phyloP scores from a whole-genome alignment of 2,113 vertebrate genomes.

The Malurus elegans region DNA sequence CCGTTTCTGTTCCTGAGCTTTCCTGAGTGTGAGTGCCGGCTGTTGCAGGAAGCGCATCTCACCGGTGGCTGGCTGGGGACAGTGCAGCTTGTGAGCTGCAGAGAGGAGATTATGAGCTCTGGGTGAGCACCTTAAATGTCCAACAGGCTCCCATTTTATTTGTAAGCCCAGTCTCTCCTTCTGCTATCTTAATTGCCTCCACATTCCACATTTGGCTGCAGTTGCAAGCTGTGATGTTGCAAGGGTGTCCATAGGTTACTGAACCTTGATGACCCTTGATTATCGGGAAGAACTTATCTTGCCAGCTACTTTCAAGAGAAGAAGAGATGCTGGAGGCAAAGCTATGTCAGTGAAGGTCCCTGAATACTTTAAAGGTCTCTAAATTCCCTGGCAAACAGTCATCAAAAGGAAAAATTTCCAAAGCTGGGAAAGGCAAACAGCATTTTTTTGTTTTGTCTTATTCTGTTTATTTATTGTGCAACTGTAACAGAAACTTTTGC shows the following conservation, averaged over 20 bases:
- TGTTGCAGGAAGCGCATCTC: not conserved
- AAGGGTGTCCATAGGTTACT: not conserved
- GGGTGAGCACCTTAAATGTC: not conserved
- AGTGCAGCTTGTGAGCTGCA: not conserved
- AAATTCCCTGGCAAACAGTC: not conserved
- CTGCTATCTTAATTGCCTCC: not conserved
- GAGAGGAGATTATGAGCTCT: not conserved
- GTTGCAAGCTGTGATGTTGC: not conserved
- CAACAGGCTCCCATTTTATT: not conserved
- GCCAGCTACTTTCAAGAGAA: not conserved
- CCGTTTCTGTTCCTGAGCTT: not conserved
- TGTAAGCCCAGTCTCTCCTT: not conserved
- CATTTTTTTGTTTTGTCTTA: not conserved
- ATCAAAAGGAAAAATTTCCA: constrained; percentile 6
- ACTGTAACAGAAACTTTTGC: not conserved
- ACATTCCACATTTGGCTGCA: not conserved
- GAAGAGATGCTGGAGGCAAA: not conserved
- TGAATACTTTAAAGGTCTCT: not conserved
- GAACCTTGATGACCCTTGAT: not conserved
- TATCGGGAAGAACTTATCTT: constrained; percentile 11
- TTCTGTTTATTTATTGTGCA: constrained; percentile 14
- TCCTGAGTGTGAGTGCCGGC: not conserved
- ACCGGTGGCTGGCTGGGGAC: not conserved
- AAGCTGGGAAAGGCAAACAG: not conserved
- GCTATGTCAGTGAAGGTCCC: not conserved